Conservation (phyloP, 2,888 invertebrate species). For the Ernsta delagoae region DNA sequence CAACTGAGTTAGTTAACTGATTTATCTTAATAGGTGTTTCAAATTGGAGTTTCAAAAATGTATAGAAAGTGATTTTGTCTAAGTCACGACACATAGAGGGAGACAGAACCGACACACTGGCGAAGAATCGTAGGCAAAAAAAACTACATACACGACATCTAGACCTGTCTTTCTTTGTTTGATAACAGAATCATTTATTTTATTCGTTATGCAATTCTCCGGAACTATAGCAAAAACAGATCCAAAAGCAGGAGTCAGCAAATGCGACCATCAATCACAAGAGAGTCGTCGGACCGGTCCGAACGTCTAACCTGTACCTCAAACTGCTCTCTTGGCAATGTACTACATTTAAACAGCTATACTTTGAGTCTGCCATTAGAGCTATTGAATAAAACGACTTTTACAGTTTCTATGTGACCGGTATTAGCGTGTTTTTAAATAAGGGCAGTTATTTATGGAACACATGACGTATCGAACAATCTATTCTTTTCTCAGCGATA, state of each 20-base stretch:
- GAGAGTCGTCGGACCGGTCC: background rate
- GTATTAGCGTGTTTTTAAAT: background rate
- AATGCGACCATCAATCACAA: constrained; percentile 11
- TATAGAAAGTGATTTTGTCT: too few species aligned
- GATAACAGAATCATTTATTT: background rate
- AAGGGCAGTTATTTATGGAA: background rate
- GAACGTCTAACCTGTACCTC: background rate
- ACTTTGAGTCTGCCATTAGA: background rate
- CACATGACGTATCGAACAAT: background rate
- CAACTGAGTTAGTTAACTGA: too few species aligned
- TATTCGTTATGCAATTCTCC: background rate
- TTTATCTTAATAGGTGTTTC: too few species aligned
- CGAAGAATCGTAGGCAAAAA: too few species aligned
- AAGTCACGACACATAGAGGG: too few species aligned
- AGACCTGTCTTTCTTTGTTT: too few species aligned
- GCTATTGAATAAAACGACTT: background rate
- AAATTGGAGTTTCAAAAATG: too few species aligned
- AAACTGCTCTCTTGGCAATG: background rate
- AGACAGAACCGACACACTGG: too few species aligned
- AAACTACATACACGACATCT: too few species aligned
- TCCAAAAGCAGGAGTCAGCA: background rate
- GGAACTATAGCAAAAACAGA: background rate
- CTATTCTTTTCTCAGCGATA: background rate
- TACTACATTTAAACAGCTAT: background rate
- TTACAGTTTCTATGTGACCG: too few species aligned